phyloP scores from a whole-genome alignment of 2,888 invertebrate species.

The Horisme vitalbata region DNA sequence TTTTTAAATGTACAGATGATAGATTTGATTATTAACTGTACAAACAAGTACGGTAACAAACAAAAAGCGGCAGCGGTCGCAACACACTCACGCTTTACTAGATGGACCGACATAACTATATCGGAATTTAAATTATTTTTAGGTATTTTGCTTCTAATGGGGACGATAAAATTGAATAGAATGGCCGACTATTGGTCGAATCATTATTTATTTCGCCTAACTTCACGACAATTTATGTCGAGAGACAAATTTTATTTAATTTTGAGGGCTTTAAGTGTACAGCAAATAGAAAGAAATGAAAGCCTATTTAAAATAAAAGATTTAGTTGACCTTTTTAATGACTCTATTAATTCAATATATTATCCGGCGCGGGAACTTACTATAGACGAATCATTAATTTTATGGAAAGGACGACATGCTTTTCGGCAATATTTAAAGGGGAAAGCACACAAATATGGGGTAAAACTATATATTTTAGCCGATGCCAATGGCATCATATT shows the following conservation, averaged over 20 bases:
- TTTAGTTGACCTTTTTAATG: conserved; percentile 31
- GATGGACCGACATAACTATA: conserved; percentile 14
- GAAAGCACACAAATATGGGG: conserved; percentile 41
- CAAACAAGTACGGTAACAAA: conserved; percentile 24
- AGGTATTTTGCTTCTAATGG: conserved; percentile 24
- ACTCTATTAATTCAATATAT: conserved; percentile 36
- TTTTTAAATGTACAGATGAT: conserved; percentile 11
- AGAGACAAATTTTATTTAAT: conserved; percentile 21
- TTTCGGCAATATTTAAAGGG: conserved; percentile 39
- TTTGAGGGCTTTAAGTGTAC: conserved; percentile 17
- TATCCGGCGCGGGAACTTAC: conserved; percentile 19
- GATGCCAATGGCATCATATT: conserved; percentile 29
- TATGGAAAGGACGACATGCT: conserved; percentile 36
- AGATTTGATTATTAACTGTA: conserved; percentile 23
- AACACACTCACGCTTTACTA: neutral
- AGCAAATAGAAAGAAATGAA: conserved; percentile 1
- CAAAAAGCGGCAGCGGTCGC: conserved; percentile 12
- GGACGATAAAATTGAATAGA: conserved; percentile 24
- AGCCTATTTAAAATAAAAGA: conserved; percentile 26
- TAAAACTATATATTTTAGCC: conserved; percentile 37
- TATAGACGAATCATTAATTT: conserved; percentile 25
- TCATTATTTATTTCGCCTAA: conserved; percentile 21
- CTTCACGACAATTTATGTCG: conserved; percentile 19
- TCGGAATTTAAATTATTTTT: conserved; percentile 24
- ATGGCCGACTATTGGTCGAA: conserved; percentile 27